phyloP scores from a whole-genome alignment of 30 jellyfish, hydroid and myxozoan species.

The Aurelia sp. region DNA sequence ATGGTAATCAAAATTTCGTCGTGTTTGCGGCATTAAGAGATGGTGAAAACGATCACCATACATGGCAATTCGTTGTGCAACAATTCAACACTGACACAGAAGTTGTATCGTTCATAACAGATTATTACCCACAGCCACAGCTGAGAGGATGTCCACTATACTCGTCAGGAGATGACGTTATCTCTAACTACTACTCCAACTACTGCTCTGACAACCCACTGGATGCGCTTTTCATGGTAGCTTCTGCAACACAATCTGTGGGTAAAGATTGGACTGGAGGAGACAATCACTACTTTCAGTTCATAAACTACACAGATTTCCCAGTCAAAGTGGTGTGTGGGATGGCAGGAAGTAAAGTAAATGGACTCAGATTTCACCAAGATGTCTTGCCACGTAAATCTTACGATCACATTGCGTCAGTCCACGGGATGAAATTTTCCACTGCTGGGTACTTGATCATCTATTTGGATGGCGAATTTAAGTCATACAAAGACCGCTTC shows the following conservation, averaged over 20 bases:
- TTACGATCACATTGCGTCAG: constrained; percentile 5
- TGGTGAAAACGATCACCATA: neutral
- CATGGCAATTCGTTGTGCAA: constrained; percentile 35
- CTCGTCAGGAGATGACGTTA: too few relatives aligned
- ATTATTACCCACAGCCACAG: too few relatives aligned
- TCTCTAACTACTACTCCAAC: too few relatives aligned
- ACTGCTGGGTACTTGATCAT: constrained; percentile 33
- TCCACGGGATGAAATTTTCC: neutral
- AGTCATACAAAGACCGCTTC: neutral
- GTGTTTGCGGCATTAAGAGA: neutral
- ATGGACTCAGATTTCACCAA: constrained; percentile 14
- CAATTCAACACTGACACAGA: neutral
- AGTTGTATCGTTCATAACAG: too few relatives aligned
- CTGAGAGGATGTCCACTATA: too few relatives aligned
- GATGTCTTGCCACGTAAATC: constrained; percentile 2
- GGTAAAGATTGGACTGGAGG: too few relatives aligned
- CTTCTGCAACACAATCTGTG: too few relatives aligned
- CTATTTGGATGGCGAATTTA: constrained; percentile 24
- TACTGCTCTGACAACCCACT: too few relatives aligned
- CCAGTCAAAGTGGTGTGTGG: constrained; percentile 44
- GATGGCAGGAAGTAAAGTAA: constrained; percentile 4
- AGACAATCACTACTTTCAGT: constrained; percentile 11
- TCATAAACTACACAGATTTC: constrained; percentile 40
- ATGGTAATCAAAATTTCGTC: neutral
- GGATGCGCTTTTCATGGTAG: too few relatives aligned